Percentiles rank a stretch among this genome's conserved stretches.
These are phyloP conservation scores for Lasioglossum leucozonium DNA, from an alignment of 2,888 invertebrate genomes.

Conservation along the genomic window DNA sequence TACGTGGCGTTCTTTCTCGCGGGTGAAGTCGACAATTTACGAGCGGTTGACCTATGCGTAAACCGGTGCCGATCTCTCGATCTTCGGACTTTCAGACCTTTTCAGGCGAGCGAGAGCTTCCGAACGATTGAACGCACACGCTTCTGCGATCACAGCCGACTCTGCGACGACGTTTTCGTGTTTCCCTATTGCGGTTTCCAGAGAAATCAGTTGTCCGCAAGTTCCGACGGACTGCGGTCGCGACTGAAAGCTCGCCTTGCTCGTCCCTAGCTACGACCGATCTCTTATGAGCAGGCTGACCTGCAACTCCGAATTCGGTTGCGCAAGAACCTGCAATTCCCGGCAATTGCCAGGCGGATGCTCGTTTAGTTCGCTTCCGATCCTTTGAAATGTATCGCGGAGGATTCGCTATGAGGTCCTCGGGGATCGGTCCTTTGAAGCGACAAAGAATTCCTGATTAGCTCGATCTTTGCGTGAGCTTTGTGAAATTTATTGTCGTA, in stretches of 20 bases:
- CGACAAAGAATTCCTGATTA: not conserved
- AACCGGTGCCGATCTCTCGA: slow-evolving; percentile 32
- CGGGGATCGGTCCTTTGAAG: not conserved
- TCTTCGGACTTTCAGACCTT: slow-evolving; percentile 48
- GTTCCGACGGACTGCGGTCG: slow-evolving; percentile 29
- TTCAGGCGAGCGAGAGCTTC: slow-evolving; percentile 42
- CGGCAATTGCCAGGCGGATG: not conserved
- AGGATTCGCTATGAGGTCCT: not conserved
- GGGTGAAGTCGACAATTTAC: slow-evolving; percentile 64
- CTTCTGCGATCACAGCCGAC: slow-evolving; percentile 35
- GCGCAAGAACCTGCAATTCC: slow-evolving; percentile 14
- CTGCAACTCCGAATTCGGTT: not conserved
- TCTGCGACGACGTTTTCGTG: slow-evolving; percentile 1
- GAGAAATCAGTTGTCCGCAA: slow-evolving; percentile 44
- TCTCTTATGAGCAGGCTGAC: slow-evolving; percentile 9
- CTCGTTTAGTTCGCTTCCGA: not conserved
- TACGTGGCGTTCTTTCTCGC: slow-evolving; percentile 58
- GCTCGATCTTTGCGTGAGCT: not conserved
- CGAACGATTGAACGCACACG: slow-evolving; percentile 21
- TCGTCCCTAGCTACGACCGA: not conserved
- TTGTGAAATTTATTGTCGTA: not conserved
- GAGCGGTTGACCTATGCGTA: slow-evolving; percentile 59
- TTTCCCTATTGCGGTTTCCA: slow-evolving; percentile 42
- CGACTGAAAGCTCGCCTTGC: slow-evolving; percentile 6
- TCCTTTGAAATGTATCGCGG: slow-evolving; percentile 1